These are phyloP conservation scores for Scomberomorus guttatus DNA, from an alignment of 2,797 vertebrate genomes.

Conservation along the genomic window DNA sequence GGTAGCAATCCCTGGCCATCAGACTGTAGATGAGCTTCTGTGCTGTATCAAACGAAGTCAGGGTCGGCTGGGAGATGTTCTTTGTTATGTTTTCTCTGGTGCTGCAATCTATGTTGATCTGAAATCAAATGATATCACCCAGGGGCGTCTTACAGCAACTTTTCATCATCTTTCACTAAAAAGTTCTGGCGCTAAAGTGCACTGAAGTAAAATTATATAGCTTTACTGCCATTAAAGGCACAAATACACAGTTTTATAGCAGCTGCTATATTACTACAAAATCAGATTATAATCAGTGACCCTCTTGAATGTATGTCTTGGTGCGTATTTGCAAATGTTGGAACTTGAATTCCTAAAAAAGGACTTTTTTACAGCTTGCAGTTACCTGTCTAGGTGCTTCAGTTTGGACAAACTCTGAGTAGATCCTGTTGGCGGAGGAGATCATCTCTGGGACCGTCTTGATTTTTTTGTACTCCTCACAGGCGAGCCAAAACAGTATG, in stretches of 20 bases:
- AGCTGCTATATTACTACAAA: background rate
- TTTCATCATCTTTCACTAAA: conserved; percentile 21
- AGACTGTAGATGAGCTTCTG: conserved; percentile 93
- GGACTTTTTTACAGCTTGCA: background rate
- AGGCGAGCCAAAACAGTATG: conserved; percentile 95
- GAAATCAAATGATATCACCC: conserved; percentile 68
- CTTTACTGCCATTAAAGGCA: background rate
- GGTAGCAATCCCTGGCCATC: conserved; percentile 97
- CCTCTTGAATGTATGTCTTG: too few relatives aligned
- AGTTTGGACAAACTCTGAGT: conserved; percentile 92
- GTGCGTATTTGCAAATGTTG: background rate
- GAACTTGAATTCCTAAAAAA: background rate
- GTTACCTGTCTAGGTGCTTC: conserved; percentile 95
- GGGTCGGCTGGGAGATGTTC: conserved; percentile 91
- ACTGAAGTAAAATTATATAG: conserved; percentile 1
- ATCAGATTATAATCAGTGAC: conserved; percentile 11
- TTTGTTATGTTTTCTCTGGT: conserved; percentile 92
- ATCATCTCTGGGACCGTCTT: conserved; percentile 88
- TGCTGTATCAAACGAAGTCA: conserved; percentile 93
- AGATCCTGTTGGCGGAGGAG: conserved; percentile 93
- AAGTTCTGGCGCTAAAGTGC: background rate
- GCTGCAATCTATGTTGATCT: conserved; percentile 97
- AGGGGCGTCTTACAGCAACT: conserved; percentile 23
- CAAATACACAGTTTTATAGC: conserved; percentile 2
- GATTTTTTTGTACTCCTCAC: conserved; percentile 94